Percentiles rank a stretch among this genome's conserved stretches.
Conservation (phyloP, 2,888 invertebrate species). For the Cheilosia grossa region DNA sequence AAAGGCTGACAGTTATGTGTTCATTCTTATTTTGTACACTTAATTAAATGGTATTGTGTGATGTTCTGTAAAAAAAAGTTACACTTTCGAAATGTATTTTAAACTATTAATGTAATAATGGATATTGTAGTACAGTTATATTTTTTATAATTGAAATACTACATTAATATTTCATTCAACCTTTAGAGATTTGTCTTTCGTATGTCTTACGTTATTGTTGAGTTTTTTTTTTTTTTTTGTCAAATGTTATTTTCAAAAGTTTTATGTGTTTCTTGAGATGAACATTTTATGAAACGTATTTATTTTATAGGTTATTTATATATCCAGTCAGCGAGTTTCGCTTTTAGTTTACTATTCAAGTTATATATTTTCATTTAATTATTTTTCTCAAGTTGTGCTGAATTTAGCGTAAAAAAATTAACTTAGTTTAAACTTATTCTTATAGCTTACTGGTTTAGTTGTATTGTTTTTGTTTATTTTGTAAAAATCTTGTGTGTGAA, state of each 20-base stretch:
- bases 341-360: slow-evolving; percentile 28
- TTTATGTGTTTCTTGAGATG: slow-evolving; percentile 40
- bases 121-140: slow-evolving; percentile 46
- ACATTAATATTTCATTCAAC: slow-evolving; percentile 69
- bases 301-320: slow-evolving; percentile 49
- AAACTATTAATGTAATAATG: slow-evolving; percentile 34
- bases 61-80: slow-evolving; percentile 64
- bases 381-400: slow-evolving; percentile 60
- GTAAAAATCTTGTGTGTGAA: slow-evolving; percentile 57
- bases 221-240: slow-evolving; percentile 18
- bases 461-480: slow-evolving; percentile 26
- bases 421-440: slow-evolving; percentile 55
- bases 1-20: slow-evolving; percentile 49
- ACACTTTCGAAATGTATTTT: slow-evolving; percentile 11
- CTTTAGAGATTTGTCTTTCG: slow-evolving; percentile 69
- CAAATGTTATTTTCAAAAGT: slow-evolving; percentile 14
- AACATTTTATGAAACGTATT: slow-evolving; percentile 56
- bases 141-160: slow-evolving; percentile 39
- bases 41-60: slow-evolving; percentile 47
- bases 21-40: slow-evolving; percentile 45
- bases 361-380: slow-evolving; percentile 28
- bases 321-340: slow-evolving; percentile 58
- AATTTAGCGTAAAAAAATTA: slow-evolving; percentile 69
- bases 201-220: slow-evolving; percentile 57
- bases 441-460: slow-evolving; percentile 47